These are phyloP conservation scores for Gyps fulvus DNA, from an alignment of 2,113 vertebrate genomes.

Conservation along the genomic window DNA sequence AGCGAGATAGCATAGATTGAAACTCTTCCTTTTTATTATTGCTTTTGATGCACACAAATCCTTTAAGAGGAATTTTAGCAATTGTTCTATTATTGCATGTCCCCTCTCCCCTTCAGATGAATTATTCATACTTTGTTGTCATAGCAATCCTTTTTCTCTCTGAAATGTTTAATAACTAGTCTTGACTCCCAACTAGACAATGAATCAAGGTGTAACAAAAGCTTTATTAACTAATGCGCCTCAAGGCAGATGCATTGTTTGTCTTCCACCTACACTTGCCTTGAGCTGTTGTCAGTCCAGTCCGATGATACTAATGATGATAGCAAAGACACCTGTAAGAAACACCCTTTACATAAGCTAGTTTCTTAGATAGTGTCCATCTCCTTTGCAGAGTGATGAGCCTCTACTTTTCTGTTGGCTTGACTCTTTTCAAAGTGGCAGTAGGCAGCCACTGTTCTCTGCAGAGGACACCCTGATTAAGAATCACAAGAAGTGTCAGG, in stretches of 20 bases:
- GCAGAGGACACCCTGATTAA: background rate
- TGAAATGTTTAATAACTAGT: constrained; percentile 69
- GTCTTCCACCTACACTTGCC: background rate
- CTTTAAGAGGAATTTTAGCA: constrained; percentile 63
- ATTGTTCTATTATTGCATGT: constrained; percentile 45
- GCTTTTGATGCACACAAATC: constrained; percentile 50
- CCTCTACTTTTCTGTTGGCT: background rate
- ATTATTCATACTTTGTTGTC: constrained; percentile 71
- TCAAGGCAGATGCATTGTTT: background rate
- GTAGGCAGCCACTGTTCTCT: background rate
- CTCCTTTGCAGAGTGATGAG: background rate
- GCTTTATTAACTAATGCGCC: constrained; percentile 37
- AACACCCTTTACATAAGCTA: background rate
- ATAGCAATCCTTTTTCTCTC: constrained; percentile 47
- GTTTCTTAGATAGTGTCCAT: background rate
- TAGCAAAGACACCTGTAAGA: background rate
- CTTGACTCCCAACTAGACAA: constrained; percentile 40
- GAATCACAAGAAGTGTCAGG: background rate
- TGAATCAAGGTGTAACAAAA: constrained; percentile 46
- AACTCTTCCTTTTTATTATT: constrained; percentile 52
- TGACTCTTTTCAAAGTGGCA: background rate
- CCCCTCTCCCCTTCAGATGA: constrained; percentile 36
- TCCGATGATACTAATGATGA: background rate
- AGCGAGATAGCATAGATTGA: constrained; percentile 36
- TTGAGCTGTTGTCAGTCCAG: background rate